Base-by-base conservation (phyloP, 2,113 vertebrate species). In the Oxyruncus cristatus region DNA sequence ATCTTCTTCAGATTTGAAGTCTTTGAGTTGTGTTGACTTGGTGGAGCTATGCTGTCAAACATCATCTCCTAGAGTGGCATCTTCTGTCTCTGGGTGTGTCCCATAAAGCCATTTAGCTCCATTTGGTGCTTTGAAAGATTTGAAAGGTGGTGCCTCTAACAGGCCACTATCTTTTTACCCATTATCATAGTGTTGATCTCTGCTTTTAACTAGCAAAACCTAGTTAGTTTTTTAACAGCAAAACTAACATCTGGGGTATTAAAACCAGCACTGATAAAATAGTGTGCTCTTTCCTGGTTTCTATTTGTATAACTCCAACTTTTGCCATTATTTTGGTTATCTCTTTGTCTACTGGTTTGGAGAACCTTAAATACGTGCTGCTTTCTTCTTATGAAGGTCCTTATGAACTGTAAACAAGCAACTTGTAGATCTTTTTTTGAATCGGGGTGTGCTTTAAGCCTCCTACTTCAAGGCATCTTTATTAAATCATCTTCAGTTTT, bases 91-190 rank as follows among this genome's bases (percentile, higher is more conserved):
- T 66, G 28, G 3, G 3, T 41, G 13, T 56, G 67, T 7, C 41
- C 35, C 5, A 0, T 55, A 53, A 52, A 20, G 8, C n/a, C 3
- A 0, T 5, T 35, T 21, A 55, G 55, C 46, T 77, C n/a, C 3
- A 0, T 42, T 79, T 88, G 44, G 16, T 41, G 3, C 1, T 32
- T 55, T 74, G 46, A 33, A 2, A 22, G 61, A 21, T 85, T 81
- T 63, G 50, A 78, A 91, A 85, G 27, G 35, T 23, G 15, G 9
- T 85, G 49, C 49, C 49, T 90, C 72, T 52, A 71, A 47, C 21
- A 89, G 62, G 42, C 33, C 24, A 6, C 55, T 61, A 8, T 28
- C 21, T 83, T 85, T 85, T 65, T 22, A 37, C 22, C 18, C 0
- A 0, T 80, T 75, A 41, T 52, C 44, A 14, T 39, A 11, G 18